phyloP scores from a whole-genome alignment of 2,888 invertebrate genomes.

The Nephrocerus scutellatus region DNA sequence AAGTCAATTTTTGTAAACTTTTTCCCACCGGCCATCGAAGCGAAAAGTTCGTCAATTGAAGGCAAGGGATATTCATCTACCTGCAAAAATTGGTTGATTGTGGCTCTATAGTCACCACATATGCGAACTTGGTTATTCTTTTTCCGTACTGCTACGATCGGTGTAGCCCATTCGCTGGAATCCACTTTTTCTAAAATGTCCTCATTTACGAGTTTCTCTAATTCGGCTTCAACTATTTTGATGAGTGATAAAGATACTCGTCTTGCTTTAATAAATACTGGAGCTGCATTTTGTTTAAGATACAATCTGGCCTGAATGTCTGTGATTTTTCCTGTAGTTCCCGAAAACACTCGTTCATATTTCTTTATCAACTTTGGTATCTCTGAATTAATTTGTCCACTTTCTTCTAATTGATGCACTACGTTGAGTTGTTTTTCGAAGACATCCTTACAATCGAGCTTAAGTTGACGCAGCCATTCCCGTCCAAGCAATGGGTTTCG shows the following conservation, averaged over 20 bases:
- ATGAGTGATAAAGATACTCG: too few relatives aligned
- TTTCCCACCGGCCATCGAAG: constrained; percentile 20
- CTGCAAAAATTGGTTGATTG: constrained; percentile 24
- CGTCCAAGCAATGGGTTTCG: constrained; percentile 17
- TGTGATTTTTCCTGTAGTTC: too few relatives aligned
- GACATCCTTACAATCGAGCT: constrained; percentile 13
- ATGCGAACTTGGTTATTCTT: constrained; percentile 24
- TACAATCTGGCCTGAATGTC: too few relatives aligned
- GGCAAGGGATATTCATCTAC: constrained; percentile 27
- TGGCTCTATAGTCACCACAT: constrained; percentile 23
- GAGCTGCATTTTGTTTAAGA: too few relatives aligned
- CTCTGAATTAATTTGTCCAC: too few relatives aligned
- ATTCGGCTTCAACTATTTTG: too few relatives aligned
- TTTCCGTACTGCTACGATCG: constrained; percentile 31
- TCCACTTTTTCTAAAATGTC: constrained; percentile 14
- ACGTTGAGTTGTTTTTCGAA: not conserved
- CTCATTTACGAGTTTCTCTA: constrained; percentile 15
- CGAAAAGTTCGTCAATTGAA: constrained; percentile 25
- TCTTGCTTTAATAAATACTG: too few relatives aligned
- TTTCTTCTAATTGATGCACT: too few relatives aligned
- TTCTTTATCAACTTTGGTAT: constrained; percentile 8
- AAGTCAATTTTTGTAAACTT: constrained; percentile 29
- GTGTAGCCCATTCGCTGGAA: constrained; percentile 31
- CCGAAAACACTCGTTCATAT: too few relatives aligned
- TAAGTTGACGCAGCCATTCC: constrained; percentile 17